A percentile compares a stretch with the other conserved stretches of the same genome.
phyloP scores from a whole-genome alignment of 2,888 invertebrate genomes.

The Uloborus plumipes region DNA sequence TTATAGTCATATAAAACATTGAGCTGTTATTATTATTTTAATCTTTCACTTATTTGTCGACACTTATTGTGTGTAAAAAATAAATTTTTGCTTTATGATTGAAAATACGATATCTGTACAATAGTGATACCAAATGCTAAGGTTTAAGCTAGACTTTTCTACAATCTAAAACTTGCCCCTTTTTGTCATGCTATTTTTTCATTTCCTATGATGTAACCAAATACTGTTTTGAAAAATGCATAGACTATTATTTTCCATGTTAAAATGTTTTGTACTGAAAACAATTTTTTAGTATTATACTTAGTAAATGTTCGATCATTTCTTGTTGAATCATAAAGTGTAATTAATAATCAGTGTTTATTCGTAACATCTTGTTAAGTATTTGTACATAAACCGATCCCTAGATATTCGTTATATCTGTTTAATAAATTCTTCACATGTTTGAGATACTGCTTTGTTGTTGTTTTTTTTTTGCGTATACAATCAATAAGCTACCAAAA shows the following conservation, averaged over 20 bases:
- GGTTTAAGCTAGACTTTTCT: too few relatives aligned
- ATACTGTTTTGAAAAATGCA: not conserved
- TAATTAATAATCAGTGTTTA: not conserved
- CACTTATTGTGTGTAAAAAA: too few relatives aligned
- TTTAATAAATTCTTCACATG: slow-evolving; percentile 61
- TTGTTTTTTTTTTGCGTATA: not conserved
- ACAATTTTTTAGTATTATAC: not conserved
- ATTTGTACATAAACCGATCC: slow-evolving; percentile 49
- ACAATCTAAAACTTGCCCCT: too few relatives aligned
- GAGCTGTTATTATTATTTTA: too few relatives aligned
- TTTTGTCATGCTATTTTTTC: too few relatives aligned
- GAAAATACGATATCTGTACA: too few relatives aligned
- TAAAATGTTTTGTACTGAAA: not conserved
- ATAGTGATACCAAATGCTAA: too few relatives aligned
- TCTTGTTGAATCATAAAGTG: not conserved
- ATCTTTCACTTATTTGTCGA: too few relatives aligned
- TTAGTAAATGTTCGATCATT: not conserved
- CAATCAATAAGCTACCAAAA: too few relatives aligned
- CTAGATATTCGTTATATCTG: slow-evolving; percentile 58
- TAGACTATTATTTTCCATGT: not conserved
- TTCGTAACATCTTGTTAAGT: slow-evolving; percentile 31
- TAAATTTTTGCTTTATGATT: too few relatives aligned
- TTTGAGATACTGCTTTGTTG: slow-evolving; percentile 20
- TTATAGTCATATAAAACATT: too few relatives aligned
- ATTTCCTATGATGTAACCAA: slow-evolving; percentile 6